These are phyloP conservation scores for Astreopora myriophthalma DNA, from an alignment of 64 coral and sea anemone genomes.

Conservation along the genomic window DNA sequence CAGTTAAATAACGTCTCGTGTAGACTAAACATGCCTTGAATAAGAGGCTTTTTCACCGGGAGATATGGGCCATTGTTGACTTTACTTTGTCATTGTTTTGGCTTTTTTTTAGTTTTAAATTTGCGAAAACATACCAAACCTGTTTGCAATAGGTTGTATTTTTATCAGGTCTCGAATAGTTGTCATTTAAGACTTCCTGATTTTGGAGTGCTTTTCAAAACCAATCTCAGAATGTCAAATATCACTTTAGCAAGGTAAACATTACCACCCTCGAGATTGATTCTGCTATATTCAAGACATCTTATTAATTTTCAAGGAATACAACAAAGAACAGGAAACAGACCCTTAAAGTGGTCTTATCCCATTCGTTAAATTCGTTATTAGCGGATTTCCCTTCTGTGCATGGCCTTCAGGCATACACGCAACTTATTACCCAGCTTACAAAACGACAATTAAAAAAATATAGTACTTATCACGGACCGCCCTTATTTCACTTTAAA, in stretches of 20 bases:
- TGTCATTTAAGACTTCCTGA: constrained; percentile 46
- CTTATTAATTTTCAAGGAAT: constrained; percentile 54
- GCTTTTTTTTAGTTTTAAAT: background rate
- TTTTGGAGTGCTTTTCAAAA: constrained; percentile 50
- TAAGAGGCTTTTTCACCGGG: background rate
- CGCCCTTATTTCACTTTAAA: background rate
- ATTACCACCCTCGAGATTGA: constrained; percentile 15
- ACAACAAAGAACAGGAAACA: constrained; percentile 47
- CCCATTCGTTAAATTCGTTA: background rate
- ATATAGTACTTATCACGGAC: background rate
- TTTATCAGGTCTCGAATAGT: constrained; percentile 24
- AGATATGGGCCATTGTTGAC: background rate
- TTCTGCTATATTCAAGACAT: constrained; percentile 33
- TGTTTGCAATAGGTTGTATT: constrained; percentile 32
- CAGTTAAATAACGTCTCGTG: background rate
- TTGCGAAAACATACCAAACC: constrained; percentile 18
- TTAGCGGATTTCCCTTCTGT: constrained; percentile 30
- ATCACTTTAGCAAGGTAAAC: constrained; percentile 55
- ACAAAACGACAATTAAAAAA: background rate
- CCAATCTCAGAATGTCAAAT: constrained; percentile 38
- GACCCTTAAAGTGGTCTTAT: background rate
- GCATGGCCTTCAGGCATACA: background rate
- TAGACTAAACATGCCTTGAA: background rate
- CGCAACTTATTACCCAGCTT: background rate
- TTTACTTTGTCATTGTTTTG: background rate